Evolutionary conservation across 1,140 invertebrate species (phyloP).

Genomic region (Caenorhabditis brenneri): DNA sequence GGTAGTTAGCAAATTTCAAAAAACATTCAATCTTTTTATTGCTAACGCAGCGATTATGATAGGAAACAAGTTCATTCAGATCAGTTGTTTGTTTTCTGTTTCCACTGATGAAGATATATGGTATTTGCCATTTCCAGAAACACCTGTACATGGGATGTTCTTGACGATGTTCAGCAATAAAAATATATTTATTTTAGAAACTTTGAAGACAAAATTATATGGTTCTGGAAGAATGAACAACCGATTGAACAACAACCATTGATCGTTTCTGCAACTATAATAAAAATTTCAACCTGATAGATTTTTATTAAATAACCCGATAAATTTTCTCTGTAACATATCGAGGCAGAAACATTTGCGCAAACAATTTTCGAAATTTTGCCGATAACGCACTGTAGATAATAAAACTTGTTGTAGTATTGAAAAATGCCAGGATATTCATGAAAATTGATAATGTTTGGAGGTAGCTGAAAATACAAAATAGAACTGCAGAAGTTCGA

Average conservation of each 20-base stretch:
- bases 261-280: background rate
- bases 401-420: slow-evolving; percentile 17
- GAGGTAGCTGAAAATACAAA: background rate
- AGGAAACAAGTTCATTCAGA: too few relatives aligned
- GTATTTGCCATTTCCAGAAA: too few relatives aligned
- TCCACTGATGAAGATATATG: too few relatives aligned
- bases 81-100: too few relatives aligned
- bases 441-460: slow-evolving; percentile 28
- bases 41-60: too few relatives aligned
- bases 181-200: too few relatives aligned
- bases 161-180: too few relatives aligned
- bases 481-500: background rate
- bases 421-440: background rate
- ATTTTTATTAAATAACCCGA: background rate
- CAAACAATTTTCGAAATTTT: background rate
- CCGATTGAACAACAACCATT: background rate
- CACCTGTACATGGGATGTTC: too few relatives aligned
- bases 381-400: background rate
- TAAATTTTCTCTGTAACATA: background rate
- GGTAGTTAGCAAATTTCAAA: too few relatives aligned
- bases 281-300: background rate
- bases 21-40: too few relatives aligned
- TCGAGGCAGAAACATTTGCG: background rate
- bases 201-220: background rate
- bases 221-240: background rate